These are phyloP conservation scores for Apostichopus japonicus DNA, from an alignment of 35 echinoderm and acorn worm genomes.

Conservation along the genomic window DNA sequence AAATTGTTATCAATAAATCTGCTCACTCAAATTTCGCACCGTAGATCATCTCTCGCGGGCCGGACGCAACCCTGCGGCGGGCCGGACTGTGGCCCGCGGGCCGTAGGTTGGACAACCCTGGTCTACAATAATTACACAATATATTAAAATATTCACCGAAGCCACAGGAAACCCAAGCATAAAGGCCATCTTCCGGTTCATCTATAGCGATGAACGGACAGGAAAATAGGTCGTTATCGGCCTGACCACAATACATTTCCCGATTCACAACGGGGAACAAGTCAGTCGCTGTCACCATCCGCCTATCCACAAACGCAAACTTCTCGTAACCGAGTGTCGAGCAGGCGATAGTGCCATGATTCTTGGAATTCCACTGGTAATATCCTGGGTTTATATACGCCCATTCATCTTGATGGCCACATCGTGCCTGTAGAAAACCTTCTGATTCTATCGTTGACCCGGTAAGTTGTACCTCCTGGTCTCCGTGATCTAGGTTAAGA, in stretches of 20 bases:
- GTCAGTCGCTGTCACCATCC: not conserved
- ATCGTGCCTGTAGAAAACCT: not conserved
- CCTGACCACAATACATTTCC: not conserved
- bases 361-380: not conserved
- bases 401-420: not conserved
- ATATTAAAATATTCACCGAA: not conserved
- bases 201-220: not conserved
- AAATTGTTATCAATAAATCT: no score
- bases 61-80: no score
- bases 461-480: not conserved
- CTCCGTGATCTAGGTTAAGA: not conserved
- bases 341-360: not conserved
- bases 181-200: not conserved
- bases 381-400: not conserved
- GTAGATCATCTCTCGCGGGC: no score
- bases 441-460: slow-evolving; percentile 3
- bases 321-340: slow-evolving; percentile 1
- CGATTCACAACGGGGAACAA: slow-evolving; percentile 10
- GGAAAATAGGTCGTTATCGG: not conserved
- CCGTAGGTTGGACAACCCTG: no score
- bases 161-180: slow-evolving; percentile 33
- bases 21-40: no score
- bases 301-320: not conserved
- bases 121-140: not conserved
- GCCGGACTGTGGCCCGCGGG: no score